Base-by-base conservation (phyloP, 2,888 invertebrate species). In the Bellardia bayeri region DNA sequence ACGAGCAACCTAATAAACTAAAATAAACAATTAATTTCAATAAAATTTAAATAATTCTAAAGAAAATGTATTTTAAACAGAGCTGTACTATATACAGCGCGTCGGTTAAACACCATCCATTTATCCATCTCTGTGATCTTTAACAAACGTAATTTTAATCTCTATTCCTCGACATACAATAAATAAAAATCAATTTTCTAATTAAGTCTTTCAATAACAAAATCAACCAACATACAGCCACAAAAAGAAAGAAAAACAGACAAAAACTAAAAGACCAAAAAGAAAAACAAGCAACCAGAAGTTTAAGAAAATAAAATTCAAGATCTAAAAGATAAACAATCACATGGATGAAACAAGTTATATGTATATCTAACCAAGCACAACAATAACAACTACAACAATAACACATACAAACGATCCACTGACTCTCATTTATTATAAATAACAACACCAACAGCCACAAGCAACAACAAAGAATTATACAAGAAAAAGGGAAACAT, bases 101-200 rank as follows among this genome's bases (percentile, higher is more conserved):
- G 11, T 9, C 23, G 14, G 8, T 13, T 42, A 13, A 66, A 54
- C 42, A 42, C 8, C 49, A 42, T 56, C 56, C 66, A 66, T 56
- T 68, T 40, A 23, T 64, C 13, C 14, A 79, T 37, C 9, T 42
- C 37, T 69, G 33, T 37, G 58, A 69, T 79, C 58, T 79, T 63
- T n/a, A 63, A 80, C 63, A 71, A 71, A 30, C 37, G 71, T 63
- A 63, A 51, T 80, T 71, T 61, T 72, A 45, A 72, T 72, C 51
- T 56, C 64, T 16, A 72, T 56, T 54, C n/a, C 11, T 69, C 33
- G 49, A 81, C 71, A 16, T 63, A 51, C 30, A 72, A 81, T 72
- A 74, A 72, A 81, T 72, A 74, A 74, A 80, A 81, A 74, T 81
- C 81, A 82, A 82, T 82, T 82, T 82, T 82, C 82, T 82, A 76